A percentile compares a stretch with the other conserved stretches of the same genome.
Conservation (phyloP, 1,140 invertebrate genomes). For the Battus philenor region DNA sequence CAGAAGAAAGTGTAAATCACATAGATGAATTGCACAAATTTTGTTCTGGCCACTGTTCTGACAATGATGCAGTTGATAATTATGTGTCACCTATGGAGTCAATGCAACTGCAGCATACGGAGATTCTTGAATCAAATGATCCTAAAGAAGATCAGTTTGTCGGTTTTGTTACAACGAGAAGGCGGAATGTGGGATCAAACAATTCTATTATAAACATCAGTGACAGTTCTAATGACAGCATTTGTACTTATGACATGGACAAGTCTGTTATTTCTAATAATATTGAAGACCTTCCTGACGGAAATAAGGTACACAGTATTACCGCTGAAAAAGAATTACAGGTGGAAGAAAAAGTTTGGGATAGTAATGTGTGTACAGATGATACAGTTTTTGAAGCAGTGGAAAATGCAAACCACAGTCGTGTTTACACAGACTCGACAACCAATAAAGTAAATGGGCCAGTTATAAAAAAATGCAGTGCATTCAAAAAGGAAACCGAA, state of each 20-base stretch:
- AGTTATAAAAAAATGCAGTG: neutral
- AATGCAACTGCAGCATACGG: neutral
- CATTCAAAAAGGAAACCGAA: no score
- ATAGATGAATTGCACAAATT: neutral
- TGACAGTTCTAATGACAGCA: slow-evolving; percentile 34
- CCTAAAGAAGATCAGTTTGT: slow-evolving; percentile 27
- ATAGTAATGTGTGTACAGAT: no score
- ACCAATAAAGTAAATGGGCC: neutral
- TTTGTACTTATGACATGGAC: slow-evolving; percentile 31
- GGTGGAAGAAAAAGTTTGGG: no score
- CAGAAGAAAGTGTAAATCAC: slow-evolving; percentile 6
- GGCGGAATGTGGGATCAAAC: slow-evolving; percentile 40
- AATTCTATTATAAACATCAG: slow-evolving; percentile 37
- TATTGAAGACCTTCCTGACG: slow-evolving; percentile 19
- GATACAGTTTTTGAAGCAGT: no score
- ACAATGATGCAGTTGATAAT: neutral
- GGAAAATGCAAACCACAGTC: no score
- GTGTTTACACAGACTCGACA: no score
- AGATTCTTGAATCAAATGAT: slow-evolving; percentile 21
- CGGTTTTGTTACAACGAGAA: slow-evolving; percentile 58
- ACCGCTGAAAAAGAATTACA: slow-evolving; percentile 11
- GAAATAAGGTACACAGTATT: slow-evolving; percentile 9
- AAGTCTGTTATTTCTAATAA: slow-evolving; percentile 43
- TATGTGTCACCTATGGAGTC: neutral
- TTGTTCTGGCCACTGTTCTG: no score